Base-by-base conservation (phyloP, 2,888 invertebrate genomes). In the Galerucella nymphaeae region DNA sequence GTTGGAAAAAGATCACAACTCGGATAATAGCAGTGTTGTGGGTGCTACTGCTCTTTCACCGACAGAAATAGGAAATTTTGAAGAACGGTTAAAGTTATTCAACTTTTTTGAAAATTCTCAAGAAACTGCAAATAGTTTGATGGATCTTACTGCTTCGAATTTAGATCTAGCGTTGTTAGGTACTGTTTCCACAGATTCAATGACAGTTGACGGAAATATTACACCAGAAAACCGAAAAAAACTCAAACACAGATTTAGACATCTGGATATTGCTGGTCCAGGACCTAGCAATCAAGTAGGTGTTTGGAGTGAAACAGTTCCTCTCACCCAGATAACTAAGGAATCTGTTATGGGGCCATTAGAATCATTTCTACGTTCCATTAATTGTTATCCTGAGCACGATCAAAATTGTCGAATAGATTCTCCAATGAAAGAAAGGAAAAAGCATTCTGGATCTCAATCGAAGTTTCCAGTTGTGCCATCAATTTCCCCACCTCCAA, bases 11-110 rank as follows among this genome's bases (percentile, higher is more conserved):
- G 84, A 84, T 65, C 76, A 83, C 14, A 77, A 75, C 38, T 76
- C 77, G 10, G 77, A 77, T 1, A 73, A 73, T 64, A 79, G 80
- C 30, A 78, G 78, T 55, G 70, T 75, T 23, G 73, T 78, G 4
- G 80, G 80, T 1, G 80, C 81, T 18, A 70, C 80, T 9, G 81
- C 81, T 2, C 78, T 83, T 16, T 83, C 82, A 2, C 79, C 79
- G 1, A 74, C 73, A 11, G 75, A 75, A 55, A 53, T 76, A 41
- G 77, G 74, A 58, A 80, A 82, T 18, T 82, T 89, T 41, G 88
- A 89, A 74, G 89, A 90, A 70, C 90, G 91, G 80, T 87, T 91
- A 57, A 89, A 90, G 87, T 82, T 92, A 63, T 84, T 91, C 68
- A 90, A 90, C 45, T 76, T 80, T 11, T 79, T 79, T 59, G 79